Evolutionary conservation across 2,797 vertebrate genomes (phyloP).

Genomic region (Cynopterus sphinx): DNA sequence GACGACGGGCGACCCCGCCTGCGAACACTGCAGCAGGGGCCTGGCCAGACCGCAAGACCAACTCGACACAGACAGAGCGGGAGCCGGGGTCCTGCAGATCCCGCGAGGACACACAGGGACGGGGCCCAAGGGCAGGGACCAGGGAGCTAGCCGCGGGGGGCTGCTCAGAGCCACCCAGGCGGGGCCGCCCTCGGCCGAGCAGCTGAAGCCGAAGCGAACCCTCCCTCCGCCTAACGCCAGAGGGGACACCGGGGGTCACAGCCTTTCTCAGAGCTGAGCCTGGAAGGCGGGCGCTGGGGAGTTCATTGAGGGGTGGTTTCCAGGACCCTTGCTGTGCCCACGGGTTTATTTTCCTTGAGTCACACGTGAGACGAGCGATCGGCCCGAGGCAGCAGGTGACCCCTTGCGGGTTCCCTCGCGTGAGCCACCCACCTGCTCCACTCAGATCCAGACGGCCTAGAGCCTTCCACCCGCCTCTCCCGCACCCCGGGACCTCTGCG

Average conservation of each 20-base stretch:
- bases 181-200: neutral
- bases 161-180: neutral
- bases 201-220: neutral
- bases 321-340: neutral
- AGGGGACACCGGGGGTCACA: rapidly evolving
- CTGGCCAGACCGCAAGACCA: neutral
- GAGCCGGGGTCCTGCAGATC: neutral
- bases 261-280: neutral
- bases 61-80: neutral
- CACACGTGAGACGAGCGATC: neutral
- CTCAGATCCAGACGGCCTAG: neutral
- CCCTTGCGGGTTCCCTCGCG: neutral
- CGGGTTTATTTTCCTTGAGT: neutral
- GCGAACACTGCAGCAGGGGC: neutral
- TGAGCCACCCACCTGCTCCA: neutral
- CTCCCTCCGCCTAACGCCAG: neutral
- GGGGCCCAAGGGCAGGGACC: neutral
- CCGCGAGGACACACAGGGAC: rapidly evolving
- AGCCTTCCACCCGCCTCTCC: no score
- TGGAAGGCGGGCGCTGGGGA: neutral
- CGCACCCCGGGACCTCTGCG: neutral
- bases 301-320: neutral
- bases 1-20: neutral
- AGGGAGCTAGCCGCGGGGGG: neutral
- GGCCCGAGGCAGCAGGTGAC: neutral